These are phyloP conservation scores for Zaprionus africanus DNA, from an alignment of 1,140 invertebrate species.

Conservation along the genomic window DNA sequence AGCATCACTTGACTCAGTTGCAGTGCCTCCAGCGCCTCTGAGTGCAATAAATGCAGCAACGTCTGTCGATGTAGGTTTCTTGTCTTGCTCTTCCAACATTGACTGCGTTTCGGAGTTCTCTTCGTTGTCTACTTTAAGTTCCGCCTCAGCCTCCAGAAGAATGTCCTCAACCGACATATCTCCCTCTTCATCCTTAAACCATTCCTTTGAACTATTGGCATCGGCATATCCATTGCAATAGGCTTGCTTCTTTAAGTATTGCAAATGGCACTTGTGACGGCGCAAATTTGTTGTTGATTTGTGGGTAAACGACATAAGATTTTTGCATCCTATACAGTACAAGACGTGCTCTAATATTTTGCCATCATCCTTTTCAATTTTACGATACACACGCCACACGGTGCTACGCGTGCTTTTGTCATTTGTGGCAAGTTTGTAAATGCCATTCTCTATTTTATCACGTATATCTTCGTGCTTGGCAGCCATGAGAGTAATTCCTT, in stretches of 20 bases:
- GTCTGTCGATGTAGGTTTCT: constrained; percentile 45
- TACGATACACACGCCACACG: constrained; percentile 66
- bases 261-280: constrained; percentile 61
- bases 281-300: constrained; percentile 67
- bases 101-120: constrained; percentile 18
- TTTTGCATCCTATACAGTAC: constrained; percentile 61
- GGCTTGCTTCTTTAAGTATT: constrained; percentile 57
- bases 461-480: constrained; percentile 59
- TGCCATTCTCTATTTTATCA: constrained; percentile 63
- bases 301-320: constrained; percentile 63
- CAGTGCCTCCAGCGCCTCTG: constrained; percentile 9
- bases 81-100: constrained; percentile 48
- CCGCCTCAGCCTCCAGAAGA: constrained; percentile 20
- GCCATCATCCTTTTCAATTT: constrained; percentile 65
- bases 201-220: constrained; percentile 29
- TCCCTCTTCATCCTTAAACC: constrained; percentile 33
- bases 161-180: constrained; percentile 39
- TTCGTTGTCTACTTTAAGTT: constrained; percentile 39
- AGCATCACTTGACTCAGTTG: constrained; percentile 1
- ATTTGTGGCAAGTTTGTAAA: constrained; percentile 58
- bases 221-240: constrained; percentile 11
- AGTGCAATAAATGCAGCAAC: constrained; percentile 37
- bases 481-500: constrained; percentile 34
- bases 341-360: constrained; percentile 57
- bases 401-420: constrained; percentile 62